Base-by-base conservation (phyloP, 2,888 invertebrate species). In the Drosophila colorata region DNA sequence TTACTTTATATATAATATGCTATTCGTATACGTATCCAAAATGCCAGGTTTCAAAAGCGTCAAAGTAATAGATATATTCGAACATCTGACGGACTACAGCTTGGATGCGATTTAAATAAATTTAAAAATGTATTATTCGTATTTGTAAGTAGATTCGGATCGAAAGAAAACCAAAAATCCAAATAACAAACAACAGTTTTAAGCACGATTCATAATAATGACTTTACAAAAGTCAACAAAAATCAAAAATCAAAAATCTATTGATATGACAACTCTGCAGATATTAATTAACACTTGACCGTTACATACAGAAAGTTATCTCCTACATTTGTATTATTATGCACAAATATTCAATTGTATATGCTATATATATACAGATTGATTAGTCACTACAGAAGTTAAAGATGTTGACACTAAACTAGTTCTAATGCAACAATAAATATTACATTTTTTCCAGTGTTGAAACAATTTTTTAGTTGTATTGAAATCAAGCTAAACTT, bases 161-260 rank as follows among this genome's bases (percentile, higher is more conserved):
- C n/a, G 8, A 28, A 25, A 25, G 28, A 43, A 55, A 48, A 43
- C 43, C 56, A 60, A 56, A 41, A 37, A 37, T 48, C 0, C n/a
- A 23, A 48, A 25, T 44, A 51, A 11, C 8, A 4, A 33, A 9
- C 28, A 33, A 25, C 25, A 48, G 9, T 51, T 46, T 20, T 28
- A 52, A 46, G 20, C 33, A 31, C 11, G 14, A 25, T 44, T 37
- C n/a, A 55, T 38, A 33, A 46, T 37, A 44, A 20, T 18, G 59
- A 37, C 57, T 72, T 71, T 70, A 2, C 46, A 71, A 71, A 71
- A 71, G 70, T 71, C 64, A 31, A 40, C 35, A 37, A 52, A 52
- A 57, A 56, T 52, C 37, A 37, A 60, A 52, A 63, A n/a, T n/a
- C n/a, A n/a, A 43, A 49, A 31, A 20, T 31, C 6, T 38, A 23